Evolutionary conservation across 2,888 invertebrate species (phyloP), one percentile per base, ranked within the genome.

Genomic region (Acrobasis suavella): DNA sequence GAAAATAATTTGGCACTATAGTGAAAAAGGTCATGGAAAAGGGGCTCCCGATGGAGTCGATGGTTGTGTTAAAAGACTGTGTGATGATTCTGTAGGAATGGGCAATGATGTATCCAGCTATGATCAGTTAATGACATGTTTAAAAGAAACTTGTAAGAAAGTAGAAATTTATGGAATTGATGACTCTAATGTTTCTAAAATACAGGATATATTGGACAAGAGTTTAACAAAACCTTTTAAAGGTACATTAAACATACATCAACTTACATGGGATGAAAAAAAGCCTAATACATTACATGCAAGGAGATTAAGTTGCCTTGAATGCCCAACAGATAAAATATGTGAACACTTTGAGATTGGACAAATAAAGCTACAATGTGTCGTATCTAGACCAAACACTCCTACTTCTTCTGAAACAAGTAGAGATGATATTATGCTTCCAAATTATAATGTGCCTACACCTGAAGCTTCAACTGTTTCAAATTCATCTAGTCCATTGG

Each of bases 11-110:
- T 64, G 64, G 59, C 64, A 64, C 39, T 64, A 58, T 32, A 59
- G 58, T 38, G 64, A 61, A 42, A 54, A n/a, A n/a, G 62, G 61
- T 6, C 64, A 64, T 51, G 64, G 64, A 0, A 64, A 64, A 39
- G 64, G 64, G 10, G 62, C 62, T 7, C 62, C 64, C 16, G 64
- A 64, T 46, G 62, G 64, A 12, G 59, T 64, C 1, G 64, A 62
- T 6, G 64, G 62, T 10, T 62, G 62, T 51, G 12, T 64, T 2
- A 62, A 64, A 52, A 14, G 64, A 3, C 15, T 46, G 2, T 59
- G 59, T 55, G 62, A 64, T 50, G 16, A 12, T 32, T 15, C 7
- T 3, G 62, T 61, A 37, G 62, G 54, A 50, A 59, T 3, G 10
- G 64, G 64, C 9, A 17, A 62, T 9, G 62, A 64, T 38, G 55